phyloP scores from a whole-genome alignment of 2,888 invertebrate genomes.

The Erebia aethiops region DNA sequence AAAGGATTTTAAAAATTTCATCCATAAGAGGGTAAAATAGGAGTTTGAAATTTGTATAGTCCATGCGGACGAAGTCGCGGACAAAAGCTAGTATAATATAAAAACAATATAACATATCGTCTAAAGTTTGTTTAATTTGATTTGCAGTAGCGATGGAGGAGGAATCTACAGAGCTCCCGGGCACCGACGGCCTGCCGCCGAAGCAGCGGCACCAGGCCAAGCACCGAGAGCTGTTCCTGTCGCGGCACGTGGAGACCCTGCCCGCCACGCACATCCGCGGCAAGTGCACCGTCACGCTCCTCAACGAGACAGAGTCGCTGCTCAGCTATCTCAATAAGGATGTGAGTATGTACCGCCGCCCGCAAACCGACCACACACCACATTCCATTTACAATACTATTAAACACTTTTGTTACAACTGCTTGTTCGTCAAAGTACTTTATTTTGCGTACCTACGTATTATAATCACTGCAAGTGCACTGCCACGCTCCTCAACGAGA shows the following conservation, averaged over 20 bases:
- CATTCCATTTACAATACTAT: not conserved
- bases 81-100: too few relatives aligned
- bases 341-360: constrained; percentile 85
- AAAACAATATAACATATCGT: not conserved
- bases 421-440: not conserved
- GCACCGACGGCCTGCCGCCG: constrained; percentile 86
- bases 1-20: too few relatives aligned
- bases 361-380: not conserved
- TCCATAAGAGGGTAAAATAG: too few relatives aligned
- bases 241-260: constrained; percentile 98
- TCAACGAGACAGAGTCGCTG: constrained; percentile 99
- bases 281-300: constrained; percentile 98
- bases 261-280: constrained; percentile 99
- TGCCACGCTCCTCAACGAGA: constrained; percentile 99
- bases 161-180: constrained; percentile 84
- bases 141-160: constrained; percentile 86
- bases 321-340: constrained; percentile 98
- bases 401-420: not conserved
- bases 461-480: constrained; percentile 99
- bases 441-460: constrained; percentile 87
- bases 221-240: constrained; percentile 98
- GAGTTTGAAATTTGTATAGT: too few relatives aligned
- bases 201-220: constrained; percentile 97
- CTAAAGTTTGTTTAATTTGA: constrained; percentile 5
- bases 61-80: too few relatives aligned